Percentiles rank a stretch among this genome's conserved stretches.
Evolutionary conservation across 2,113 vertebrate genomes (phyloP).

Genomic region (Trogon surrucura): DNA sequence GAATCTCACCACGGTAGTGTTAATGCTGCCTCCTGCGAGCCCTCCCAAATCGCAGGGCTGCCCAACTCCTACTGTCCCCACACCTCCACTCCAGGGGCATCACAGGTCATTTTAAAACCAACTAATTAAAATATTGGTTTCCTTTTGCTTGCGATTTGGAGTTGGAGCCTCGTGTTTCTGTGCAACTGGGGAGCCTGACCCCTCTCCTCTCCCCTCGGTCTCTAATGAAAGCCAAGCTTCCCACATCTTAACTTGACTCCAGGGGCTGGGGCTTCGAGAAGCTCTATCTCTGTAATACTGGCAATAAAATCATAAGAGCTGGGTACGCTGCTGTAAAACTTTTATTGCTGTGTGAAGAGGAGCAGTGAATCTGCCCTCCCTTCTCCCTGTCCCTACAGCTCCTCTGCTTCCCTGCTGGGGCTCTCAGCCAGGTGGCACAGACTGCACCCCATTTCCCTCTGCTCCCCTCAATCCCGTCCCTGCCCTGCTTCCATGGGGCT

Average conservation of each 20-base stretch:
- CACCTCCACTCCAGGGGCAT: not conserved
- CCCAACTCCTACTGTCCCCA: not conserved
- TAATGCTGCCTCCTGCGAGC: not conserved
- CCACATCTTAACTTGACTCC: conserved; percentile 32
- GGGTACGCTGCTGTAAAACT: conserved; percentile 22
- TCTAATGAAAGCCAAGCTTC: conserved; percentile 35
- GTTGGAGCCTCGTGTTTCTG: not conserved
- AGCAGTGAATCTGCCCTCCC: not conserved
- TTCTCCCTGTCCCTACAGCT: not conserved
- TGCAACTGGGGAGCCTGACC: not conserved
- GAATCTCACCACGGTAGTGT: not conserved
- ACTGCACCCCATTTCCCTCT: not conserved
- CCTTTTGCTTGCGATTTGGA: not conserved
- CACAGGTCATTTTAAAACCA: not conserved
- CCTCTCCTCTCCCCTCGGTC: not conserved
- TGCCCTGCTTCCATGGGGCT: not conserved
- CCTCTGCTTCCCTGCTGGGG: fast-evolving
- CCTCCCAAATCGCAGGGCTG: not conserved
- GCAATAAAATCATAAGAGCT: conserved; percentile 28
- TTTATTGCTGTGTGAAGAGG: conserved; percentile 24
- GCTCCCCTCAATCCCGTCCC: not conserved
- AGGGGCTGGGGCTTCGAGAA: conserved; percentile 25
- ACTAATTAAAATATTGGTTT: not conserved
- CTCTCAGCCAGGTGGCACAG: not conserved
- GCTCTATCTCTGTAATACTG: conserved; percentile 34